Percentiles rank a stretch among this genome's conserved stretches.
phyloP scores from a whole-genome alignment of 2,113 vertebrate species.

The Eupsittula cactorum region DNA sequence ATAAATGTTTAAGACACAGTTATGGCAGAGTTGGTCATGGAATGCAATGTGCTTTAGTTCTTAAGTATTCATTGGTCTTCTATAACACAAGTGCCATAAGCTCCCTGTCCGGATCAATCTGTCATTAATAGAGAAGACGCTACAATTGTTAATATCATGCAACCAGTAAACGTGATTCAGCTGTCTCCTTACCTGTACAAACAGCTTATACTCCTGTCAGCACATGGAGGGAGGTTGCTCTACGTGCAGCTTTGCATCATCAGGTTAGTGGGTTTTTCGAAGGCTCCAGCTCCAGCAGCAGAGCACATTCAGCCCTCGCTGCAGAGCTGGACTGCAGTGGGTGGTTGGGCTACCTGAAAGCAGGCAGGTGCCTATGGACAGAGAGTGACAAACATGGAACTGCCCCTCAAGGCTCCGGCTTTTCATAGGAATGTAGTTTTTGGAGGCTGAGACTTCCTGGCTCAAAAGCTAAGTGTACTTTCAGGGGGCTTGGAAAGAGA shows the following conservation, averaged over 20 bases:
- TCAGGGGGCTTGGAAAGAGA: not conserved
- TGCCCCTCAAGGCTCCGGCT: rapidly evolving
- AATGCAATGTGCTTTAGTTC: constrained; percentile 31
- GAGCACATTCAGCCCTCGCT: not conserved
- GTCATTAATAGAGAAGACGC: constrained; percentile 28
- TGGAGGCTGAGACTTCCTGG: not conserved
- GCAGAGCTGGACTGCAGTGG: not conserved
- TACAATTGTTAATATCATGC: not conserved
- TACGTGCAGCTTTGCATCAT: not conserved
- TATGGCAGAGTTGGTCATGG: constrained; percentile 61
- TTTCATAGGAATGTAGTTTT: not conserved
- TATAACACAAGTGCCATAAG: constrained; percentile 21
- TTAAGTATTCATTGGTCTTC: constrained; percentile 57
- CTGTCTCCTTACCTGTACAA: not conserved
- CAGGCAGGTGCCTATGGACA: not conserved
- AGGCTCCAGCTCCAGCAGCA: not conserved
- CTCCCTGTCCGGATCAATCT: constrained; percentile 12
- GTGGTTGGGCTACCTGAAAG: not conserved
- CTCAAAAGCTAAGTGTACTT: not conserved
- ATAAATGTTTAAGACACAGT: constrained; percentile 79
- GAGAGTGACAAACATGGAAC: not conserved
- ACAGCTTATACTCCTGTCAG: not conserved
- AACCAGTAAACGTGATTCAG: constrained; percentile 37
- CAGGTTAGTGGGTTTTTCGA: not conserved
- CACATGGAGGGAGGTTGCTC: rapidly evolving